Evolutionary conservation across 2,888 invertebrate genomes (phyloP).

Genomic region (Brenthis hecate): DNA sequence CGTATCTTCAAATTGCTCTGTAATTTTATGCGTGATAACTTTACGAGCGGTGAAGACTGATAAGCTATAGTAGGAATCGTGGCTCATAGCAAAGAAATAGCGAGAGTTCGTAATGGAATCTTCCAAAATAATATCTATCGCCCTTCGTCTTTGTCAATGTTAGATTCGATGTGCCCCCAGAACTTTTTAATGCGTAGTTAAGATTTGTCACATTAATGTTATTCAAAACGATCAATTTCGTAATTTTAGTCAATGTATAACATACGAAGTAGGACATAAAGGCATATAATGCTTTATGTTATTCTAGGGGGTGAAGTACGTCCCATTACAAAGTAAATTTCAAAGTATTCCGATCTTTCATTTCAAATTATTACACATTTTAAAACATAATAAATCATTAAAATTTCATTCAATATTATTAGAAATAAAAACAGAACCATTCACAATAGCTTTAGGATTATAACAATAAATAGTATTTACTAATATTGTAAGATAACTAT

Average conservation of each 20-base stretch:
- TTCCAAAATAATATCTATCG: slow-evolving; percentile 58
- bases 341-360: slow-evolving; percentile 42
- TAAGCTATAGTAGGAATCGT: slow-evolving; percentile 72
- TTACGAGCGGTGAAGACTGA: slow-evolving; percentile 81
- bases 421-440: slow-evolving; percentile 72
- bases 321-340: slow-evolving; percentile 51
- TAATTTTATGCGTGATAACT: slow-evolving; percentile 70
- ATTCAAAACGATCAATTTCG: slow-evolving; percentile 69
- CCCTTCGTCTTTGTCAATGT: slow-evolving; percentile 74
- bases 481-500: slow-evolving; percentile 77
- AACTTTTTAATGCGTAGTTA: slow-evolving; percentile 70
- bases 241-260: slow-evolving; percentile 70
- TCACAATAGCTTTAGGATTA: slow-evolving; percentile 77
- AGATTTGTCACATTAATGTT: slow-evolving; percentile 73
- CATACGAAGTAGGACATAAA: slow-evolving; percentile 71
- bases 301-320: slow-evolving; percentile 63
- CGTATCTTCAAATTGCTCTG: slow-evolving; percentile 72
- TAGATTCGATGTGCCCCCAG: slow-evolving; percentile 76
- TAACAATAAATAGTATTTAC: slow-evolving; percentile 79
- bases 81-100: slow-evolving; percentile 67
- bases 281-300: slow-evolving; percentile 74
- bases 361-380: slow-evolving; percentile 36
- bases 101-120: slow-evolving; percentile 65
- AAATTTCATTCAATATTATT: slow-evolving; percentile 61
- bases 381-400: slow-evolving; percentile 57